Evolutionary conservation across 1,140 invertebrate species (phyloP).

Genomic region (Plectrocnemia conspersa): DNA sequence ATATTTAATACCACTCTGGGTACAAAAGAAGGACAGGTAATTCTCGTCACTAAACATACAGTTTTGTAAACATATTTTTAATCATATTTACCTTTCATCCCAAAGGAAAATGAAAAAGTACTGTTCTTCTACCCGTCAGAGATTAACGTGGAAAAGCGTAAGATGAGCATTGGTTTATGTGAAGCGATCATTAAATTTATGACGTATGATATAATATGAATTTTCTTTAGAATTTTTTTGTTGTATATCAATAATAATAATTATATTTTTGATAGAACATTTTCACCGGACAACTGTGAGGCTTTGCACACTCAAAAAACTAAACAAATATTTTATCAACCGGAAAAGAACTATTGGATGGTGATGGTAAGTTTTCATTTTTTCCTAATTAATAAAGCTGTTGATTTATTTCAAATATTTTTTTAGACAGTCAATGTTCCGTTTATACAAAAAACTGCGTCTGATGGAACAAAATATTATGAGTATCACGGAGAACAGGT

Average conservation of each 20-base stretch:
- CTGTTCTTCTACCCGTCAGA: slow-evolving; percentile 80
- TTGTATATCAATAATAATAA: slow-evolving; percentile 8
- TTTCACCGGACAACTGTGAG: slow-evolving; percentile 76
- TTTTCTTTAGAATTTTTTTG: background rate
- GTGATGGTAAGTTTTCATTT: slow-evolving; percentile 66
- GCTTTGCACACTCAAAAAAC: slow-evolving; percentile 85
- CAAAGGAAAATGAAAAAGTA: slow-evolving; percentile 78
- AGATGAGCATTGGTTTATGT: slow-evolving; percentile 84
- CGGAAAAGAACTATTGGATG: slow-evolving; percentile 85
- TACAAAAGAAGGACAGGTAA: slow-evolving; percentile 48
- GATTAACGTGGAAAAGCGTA: slow-evolving; percentile 73
- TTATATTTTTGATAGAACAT: slow-evolving; percentile 60
- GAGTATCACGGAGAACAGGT: slow-evolving; percentile 64
- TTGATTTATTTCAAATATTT: slow-evolving; percentile 9
- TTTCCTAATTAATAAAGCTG: background rate
- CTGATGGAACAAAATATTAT: slow-evolving; percentile 58
- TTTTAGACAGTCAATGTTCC: slow-evolving; percentile 66
- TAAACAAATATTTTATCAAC: slow-evolving; percentile 79
- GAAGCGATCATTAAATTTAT: slow-evolving; percentile 92
- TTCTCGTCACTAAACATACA: background rate
- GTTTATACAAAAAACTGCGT: slow-evolving; percentile 54
- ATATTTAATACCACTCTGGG: slow-evolving; percentile 50
- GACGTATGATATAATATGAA: slow-evolving; percentile 59
- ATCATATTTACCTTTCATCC: slow-evolving; percentile 36
- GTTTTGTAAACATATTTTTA: slow-evolving; percentile 10